phyloP scores from a whole-genome alignment of 2,888 invertebrate genomes.

The Bruchidius siliquastri region DNA sequence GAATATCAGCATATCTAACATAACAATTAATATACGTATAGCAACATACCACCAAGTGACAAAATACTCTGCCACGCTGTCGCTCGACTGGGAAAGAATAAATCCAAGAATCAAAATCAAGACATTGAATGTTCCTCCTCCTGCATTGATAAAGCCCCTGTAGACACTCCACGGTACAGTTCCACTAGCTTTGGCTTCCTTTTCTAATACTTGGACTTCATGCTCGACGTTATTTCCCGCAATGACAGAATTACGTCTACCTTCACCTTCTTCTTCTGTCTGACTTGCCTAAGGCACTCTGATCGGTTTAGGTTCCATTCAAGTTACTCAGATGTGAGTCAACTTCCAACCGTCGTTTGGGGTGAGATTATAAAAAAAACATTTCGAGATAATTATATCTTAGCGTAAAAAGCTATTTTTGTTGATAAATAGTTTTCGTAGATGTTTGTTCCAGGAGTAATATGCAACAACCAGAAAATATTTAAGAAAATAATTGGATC shows the following conservation, averaged over 20 bases:
- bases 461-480: no score
- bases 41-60: constrained; percentile 67
- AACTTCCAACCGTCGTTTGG: no score
- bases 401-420: no score
- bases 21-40: no score
- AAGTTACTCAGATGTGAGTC: no score
- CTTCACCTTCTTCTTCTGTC: constrained; percentile 27
- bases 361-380: no score
- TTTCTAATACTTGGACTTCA: constrained; percentile 37
- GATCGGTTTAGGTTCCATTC: no score
- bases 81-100: constrained; percentile 62
- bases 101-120: constrained; percentile 48
- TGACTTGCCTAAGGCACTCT: not conserved
- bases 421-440: no score
- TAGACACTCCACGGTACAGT: constrained; percentile 52
- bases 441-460: no score
- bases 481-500: no score
- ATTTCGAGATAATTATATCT: no score
- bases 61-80: constrained; percentile 75
- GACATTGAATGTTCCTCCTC: constrained; percentile 58
- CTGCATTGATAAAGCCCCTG: constrained; percentile 65
- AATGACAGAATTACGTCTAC: constrained; percentile 24
- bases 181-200: constrained; percentile 60
- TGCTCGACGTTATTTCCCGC: constrained; percentile 4
- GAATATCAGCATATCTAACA: no score